Conservation (phyloP, 1,140 invertebrate genomes). For the Drosophila subpulchrella region DNA sequence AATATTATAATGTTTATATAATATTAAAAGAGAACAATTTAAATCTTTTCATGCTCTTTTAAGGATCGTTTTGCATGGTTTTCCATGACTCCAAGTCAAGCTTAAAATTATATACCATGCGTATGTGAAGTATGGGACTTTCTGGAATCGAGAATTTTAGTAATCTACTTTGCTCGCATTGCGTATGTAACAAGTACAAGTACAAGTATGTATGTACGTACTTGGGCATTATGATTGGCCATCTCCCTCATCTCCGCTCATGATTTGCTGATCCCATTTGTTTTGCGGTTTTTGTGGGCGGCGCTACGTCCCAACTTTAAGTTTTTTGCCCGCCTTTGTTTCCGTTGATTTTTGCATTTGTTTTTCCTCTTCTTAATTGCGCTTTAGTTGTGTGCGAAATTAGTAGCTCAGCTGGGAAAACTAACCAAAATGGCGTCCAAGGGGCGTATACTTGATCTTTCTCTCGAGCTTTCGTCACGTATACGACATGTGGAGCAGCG, state of each 20-base stretch:
- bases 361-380: slow-evolving; percentile 26
- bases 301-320: slow-evolving; percentile 48
- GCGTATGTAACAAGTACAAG: neutral
- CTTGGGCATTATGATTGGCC: slow-evolving; percentile 9
- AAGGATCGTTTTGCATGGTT: too few relatives aligned
- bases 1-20: too few relatives aligned
- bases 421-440: slow-evolving; percentile 41
- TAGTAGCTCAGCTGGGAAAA: slow-evolving; percentile 21
- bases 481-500: slow-evolving; percentile 33
- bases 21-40: too few relatives aligned
- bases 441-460: slow-evolving; percentile 44
- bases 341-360: slow-evolving; percentile 20
- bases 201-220: neutral
- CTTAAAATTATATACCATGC: too few relatives aligned
- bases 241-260: slow-evolving; percentile 26
- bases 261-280: slow-evolving; percentile 68
- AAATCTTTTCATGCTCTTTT: too few relatives aligned
- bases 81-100: too few relatives aligned
- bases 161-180: neutral
- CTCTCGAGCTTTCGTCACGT: slow-evolving; percentile 20
- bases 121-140: neutral
- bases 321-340: slow-evolving; percentile 19
- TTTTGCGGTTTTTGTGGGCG: slow-evolving; percentile 71
- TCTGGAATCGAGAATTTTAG: neutral
- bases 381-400: slow-evolving; percentile 15